Evolutionary conservation across 1,140 invertebrate genomes (phyloP).

Genomic region (Megalonaias nervosa): DNA sequence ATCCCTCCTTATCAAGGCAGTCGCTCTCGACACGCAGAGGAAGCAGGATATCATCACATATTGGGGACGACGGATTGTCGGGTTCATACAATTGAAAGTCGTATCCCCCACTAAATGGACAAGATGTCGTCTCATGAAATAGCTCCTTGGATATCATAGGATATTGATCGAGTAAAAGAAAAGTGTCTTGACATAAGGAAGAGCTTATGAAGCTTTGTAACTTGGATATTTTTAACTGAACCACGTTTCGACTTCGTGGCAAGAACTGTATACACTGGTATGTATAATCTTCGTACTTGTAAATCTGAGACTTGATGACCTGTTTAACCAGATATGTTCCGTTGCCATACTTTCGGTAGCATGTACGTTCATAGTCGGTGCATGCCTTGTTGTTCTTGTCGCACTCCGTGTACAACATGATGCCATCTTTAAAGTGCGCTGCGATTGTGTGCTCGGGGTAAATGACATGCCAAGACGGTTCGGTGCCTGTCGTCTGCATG

Average conservation of each 20-base stretch:
- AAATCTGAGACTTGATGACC: neutral
- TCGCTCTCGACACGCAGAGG: constrained; percentile 34
- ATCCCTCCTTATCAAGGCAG: constrained; percentile 21
- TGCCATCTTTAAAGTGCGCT: constrained; percentile 13
- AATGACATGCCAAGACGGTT: constrained; percentile 18
- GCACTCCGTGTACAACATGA: constrained; percentile 25
- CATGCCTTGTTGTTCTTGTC: constrained; percentile 2
- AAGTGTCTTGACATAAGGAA: constrained; percentile 11
- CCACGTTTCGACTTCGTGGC: constrained; percentile 20
- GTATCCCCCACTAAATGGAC: constrained; percentile 23
- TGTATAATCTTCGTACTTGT: constrained; percentile 1
- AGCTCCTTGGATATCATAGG: constrained; percentile 30
- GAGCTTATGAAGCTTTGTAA: neutral
- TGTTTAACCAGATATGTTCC: constrained; percentile 17
- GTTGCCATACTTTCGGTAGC: constrained; percentile 10
- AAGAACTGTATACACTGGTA: constrained; percentile 30
- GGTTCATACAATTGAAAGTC: constrained; percentile 30
- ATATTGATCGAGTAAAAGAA: constrained; percentile 20
- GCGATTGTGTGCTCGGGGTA: constrained; percentile 19
- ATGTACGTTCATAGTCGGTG: constrained; percentile 6
- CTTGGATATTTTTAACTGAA: constrained; percentile 24
- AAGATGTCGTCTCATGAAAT: constrained; percentile 3
- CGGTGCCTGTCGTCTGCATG: constrained; percentile 21
- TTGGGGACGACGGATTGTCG: constrained; percentile 4
- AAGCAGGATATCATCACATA: constrained; percentile 36